phyloP scores from a whole-genome alignment of 2,888 invertebrate genomes.

The Pristionchus exspectatus region DNA sequence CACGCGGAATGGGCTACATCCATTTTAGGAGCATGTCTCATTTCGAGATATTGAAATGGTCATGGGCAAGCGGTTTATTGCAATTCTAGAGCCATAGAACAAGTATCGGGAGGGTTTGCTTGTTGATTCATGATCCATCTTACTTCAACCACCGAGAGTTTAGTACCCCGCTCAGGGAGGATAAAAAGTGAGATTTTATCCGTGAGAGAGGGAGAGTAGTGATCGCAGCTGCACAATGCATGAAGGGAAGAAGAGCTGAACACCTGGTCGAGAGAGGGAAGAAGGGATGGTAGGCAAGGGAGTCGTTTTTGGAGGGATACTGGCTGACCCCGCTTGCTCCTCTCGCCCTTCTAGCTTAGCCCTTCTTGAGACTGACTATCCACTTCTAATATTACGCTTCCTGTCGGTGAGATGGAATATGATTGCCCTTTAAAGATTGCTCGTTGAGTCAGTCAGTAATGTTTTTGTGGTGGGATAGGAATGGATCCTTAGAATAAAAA shows the following conservation, averaged over 20 bases:
- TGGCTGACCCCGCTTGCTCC: background rate
- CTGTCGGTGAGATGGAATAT: slow-evolving; percentile 26
- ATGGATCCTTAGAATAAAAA: slow-evolving; percentile 34
- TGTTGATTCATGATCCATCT: slow-evolving; percentile 33
- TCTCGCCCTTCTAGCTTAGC: slow-evolving; percentile 10
- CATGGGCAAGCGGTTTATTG: background rate
- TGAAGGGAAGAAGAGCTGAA: slow-evolving; percentile 40
- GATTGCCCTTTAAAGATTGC: slow-evolving; percentile 1
- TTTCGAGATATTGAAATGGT: background rate
- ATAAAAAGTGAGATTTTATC: slow-evolving; percentile 36
- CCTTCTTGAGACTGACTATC: background rate
- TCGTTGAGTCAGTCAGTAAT: slow-evolving; percentile 35
- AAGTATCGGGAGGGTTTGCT: background rate
- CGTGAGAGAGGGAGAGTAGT: slow-evolving; percentile 37
- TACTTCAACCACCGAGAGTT: background rate
- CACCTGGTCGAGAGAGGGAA: slow-evolving; percentile 9
- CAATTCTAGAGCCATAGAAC: background rate
- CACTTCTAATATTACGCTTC: background rate
- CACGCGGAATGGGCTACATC: slow-evolving; percentile 10
- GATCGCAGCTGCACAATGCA: slow-evolving; percentile 39
- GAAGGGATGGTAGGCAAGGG: background rate
- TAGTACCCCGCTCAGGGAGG: slow-evolving; percentile 23
- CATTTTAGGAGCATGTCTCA: slow-evolving; percentile 3
- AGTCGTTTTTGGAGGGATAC: slow-evolving; percentile 35
- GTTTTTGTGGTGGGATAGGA: slow-evolving; percentile 42